These are phyloP conservation scores for Macrophya alboannulata DNA, from an alignment of 2,888 invertebrate species.

Conservation along the genomic window DNA sequence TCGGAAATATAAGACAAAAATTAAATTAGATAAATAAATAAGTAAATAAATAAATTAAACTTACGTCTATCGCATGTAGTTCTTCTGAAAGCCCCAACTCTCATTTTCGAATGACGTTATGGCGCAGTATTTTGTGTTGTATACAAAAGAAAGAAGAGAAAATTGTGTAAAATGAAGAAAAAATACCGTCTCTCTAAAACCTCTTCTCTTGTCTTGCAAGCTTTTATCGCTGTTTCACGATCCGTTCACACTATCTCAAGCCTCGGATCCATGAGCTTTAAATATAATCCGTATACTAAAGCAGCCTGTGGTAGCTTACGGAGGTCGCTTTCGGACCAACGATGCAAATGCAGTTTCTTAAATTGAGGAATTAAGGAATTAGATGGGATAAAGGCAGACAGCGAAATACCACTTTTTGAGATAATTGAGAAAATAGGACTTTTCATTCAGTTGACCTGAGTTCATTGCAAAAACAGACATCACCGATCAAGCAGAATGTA, in stretches of 20 bases:
- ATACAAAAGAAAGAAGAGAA: background rate
- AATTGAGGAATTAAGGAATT: background rate
- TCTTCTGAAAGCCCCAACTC: background rate
- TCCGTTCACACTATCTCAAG: constrained; percentile 4
- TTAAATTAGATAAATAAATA: background rate
- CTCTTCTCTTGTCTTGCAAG: background rate
- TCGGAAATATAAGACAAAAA: background rate
- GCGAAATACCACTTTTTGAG: background rate
- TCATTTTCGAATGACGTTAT: background rate
- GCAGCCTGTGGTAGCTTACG: background rate
- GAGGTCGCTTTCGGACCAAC: too few relatives aligned
- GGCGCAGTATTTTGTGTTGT: background rate
- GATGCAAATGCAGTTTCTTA: background rate
- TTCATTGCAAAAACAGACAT: too few relatives aligned
- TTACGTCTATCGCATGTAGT: background rate
- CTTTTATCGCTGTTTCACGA: constrained; percentile 41
- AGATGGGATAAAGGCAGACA: too few relatives aligned
- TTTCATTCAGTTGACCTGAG: too few relatives aligned
- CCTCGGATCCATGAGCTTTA: constrained; percentile 9
- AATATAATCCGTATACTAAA: constrained; percentile 1
- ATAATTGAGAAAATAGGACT: background rate
- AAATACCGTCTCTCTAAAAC: background rate
- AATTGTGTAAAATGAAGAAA: background rate
- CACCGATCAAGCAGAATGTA: too few relatives aligned
- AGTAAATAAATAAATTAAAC: background rate